phyloP scores from a whole-genome alignment of 2,113 vertebrate genomes.

The Progne subis region DNA sequence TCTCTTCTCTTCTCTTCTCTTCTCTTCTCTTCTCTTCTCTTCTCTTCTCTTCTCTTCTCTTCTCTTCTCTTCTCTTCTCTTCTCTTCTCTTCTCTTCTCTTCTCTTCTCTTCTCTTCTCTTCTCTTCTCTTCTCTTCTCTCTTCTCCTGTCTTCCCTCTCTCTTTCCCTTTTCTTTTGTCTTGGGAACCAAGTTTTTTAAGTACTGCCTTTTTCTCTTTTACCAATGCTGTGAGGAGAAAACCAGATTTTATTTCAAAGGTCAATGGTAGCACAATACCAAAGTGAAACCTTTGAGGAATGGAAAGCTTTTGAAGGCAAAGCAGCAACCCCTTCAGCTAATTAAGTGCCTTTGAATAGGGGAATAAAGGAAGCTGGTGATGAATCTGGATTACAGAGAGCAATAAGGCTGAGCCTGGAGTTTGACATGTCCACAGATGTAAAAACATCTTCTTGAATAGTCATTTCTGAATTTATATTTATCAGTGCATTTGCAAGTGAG shows the following conservation, averaged over 20 bases:
- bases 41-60: no score
- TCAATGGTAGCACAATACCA: conserved; percentile 46
- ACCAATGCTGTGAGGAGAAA: not conserved
- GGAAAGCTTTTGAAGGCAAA: conserved; percentile 67
- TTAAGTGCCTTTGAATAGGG: conserved; percentile 71
- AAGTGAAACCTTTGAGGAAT: conserved; percentile 51
- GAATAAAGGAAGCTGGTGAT: conserved; percentile 71
- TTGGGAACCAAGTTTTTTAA: not conserved
- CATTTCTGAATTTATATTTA: conserved; percentile 41
- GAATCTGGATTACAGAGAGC: conserved; percentile 60
- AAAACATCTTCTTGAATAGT: conserved; percentile 17
- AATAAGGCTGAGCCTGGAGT: not conserved
- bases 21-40: not conserved
- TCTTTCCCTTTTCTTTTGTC: not conserved
- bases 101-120: not conserved
- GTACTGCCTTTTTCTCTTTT: not conserved
- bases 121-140: no score
- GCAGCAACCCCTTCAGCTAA: conserved; percentile 72
- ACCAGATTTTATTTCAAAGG: conserved; percentile 71
- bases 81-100: no score
- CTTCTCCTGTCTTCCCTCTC: not conserved
- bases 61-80: not conserved
- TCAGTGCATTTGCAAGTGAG: not conserved
- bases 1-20: no score
- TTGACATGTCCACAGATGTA: conserved; percentile 51